Percentiles rank a stretch among this genome's conserved stretches.
Conservation (phyloP, 2,113 vertebrate species). For the Melierax canorus region DNA sequence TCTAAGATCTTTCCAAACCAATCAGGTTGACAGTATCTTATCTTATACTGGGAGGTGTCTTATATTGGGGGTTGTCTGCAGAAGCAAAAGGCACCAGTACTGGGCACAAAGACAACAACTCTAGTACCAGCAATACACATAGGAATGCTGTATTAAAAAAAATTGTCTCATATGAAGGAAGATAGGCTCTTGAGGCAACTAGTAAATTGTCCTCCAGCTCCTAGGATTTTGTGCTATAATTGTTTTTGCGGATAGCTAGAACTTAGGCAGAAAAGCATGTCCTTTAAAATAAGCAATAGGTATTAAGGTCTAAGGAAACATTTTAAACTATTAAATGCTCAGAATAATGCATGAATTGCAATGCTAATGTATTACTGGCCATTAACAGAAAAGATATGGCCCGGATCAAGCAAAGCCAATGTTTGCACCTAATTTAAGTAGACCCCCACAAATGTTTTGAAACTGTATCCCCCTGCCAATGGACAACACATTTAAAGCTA, state of each 20-base stretch:
- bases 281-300: neutral
- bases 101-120: neutral
- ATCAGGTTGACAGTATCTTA: neutral
- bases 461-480: neutral
- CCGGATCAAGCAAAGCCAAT: neutral
- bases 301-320: neutral
- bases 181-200: neutral
- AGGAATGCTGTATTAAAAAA: neutral
- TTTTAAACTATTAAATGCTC: neutral
- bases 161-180: neutral
- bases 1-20: neutral
- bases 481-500: neutral
- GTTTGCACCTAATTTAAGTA: neutral
- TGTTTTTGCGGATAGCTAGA: neutral
- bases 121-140: neutral
- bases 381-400: neutral
- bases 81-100: neutral
- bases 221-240: neutral
- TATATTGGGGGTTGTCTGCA: neutral
- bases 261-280: neutral
- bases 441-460: neutral
- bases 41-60: neutral
- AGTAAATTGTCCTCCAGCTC: neutral
- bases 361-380: neutral
- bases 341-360: neutral